phyloP scores from a whole-genome alignment of 2,113 vertebrate genomes.

The Hippocampus comes region DNA sequence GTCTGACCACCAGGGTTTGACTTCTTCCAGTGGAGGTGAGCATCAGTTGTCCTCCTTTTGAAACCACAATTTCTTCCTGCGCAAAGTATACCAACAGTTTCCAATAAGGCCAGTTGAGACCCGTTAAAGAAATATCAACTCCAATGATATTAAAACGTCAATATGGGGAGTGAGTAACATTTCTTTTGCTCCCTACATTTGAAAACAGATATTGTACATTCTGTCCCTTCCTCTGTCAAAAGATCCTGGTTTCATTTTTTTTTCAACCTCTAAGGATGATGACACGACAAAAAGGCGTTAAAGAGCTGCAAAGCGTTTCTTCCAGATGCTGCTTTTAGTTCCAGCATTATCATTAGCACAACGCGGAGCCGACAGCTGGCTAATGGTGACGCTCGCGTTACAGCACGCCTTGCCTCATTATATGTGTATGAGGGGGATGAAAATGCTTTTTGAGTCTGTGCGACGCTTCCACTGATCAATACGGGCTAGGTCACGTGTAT shows the following conservation, averaged over 20 bases:
- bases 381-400: background rate
- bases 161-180: too few relatives aligned
- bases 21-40: background rate
- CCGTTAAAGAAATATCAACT: background rate
- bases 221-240: too few relatives aligned
- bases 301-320: background rate
- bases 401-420: background rate
- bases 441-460: background rate
- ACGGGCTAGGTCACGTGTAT: too few relatives aligned
- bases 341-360: background rate
- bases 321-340: background rate
- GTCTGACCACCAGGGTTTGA: background rate
- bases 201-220: background rate
- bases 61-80: background rate
- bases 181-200: background rate
- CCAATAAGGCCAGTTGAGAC: background rate
- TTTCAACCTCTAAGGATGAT: too few relatives aligned
- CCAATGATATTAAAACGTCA: background rate
- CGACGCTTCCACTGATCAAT: background rate
- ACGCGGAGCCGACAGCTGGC: background rate
- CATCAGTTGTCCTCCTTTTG: background rate
- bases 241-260: too few relatives aligned
- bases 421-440: too few relatives aligned
- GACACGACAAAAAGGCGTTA: background rate
- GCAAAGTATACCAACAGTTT: too few relatives aligned